Evolutionary conservation across 2,888 invertebrate species (phyloP).

Genomic region (Rhaphigaster nebulosa): DNA sequence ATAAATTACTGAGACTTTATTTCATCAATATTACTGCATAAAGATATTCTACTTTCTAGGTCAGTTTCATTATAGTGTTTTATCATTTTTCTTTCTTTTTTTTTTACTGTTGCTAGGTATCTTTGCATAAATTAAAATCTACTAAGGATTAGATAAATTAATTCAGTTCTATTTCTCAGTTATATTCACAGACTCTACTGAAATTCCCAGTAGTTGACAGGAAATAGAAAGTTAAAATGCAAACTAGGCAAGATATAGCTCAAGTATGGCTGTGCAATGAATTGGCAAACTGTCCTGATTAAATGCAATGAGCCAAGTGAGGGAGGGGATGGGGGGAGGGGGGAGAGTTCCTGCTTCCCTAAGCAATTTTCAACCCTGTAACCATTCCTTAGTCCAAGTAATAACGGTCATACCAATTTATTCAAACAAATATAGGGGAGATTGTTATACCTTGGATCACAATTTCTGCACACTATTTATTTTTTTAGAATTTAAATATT

Average conservation of each 20-base stretch:
- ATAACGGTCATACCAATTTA: neutral
- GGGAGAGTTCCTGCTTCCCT: neutral
- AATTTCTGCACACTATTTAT: no score
- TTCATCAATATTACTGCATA: neutral
- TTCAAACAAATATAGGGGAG: no score
- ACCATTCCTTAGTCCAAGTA: neutral
- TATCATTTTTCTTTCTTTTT: neutral
- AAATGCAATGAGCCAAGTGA: neutral
- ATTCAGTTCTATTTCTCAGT: neutral
- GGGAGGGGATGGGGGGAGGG: no score
- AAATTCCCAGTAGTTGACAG: neutral
- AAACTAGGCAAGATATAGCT: neutral
- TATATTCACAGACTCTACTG: neutral
- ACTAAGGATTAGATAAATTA: neutral
- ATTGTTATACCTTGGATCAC: no score
- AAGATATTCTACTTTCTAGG: neutral
- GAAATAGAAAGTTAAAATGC: neutral
- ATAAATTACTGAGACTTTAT: neutral
- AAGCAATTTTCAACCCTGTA: neutral
- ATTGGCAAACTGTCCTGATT: neutral
- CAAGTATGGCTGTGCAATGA: neutral
- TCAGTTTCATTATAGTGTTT: neutral
- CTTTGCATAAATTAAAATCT: neutral
- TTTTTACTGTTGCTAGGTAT: neutral
- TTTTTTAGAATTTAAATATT: no score